Percentiles rank a stretch among this genome's conserved stretches.
Evolutionary conservation across 2,888 invertebrate species (phyloP).

Genomic region (Tanytarsus gracilentus): DNA sequence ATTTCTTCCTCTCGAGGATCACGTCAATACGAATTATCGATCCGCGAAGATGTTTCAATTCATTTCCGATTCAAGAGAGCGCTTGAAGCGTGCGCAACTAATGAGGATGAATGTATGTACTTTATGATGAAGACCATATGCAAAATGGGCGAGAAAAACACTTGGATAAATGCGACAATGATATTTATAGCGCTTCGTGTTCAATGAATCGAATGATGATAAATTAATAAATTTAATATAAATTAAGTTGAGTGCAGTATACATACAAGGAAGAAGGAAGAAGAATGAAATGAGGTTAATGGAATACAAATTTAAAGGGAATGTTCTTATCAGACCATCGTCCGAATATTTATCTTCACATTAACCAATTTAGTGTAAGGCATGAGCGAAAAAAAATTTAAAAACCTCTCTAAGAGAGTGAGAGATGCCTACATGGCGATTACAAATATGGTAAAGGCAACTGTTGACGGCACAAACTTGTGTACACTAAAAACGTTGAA

Average conservation of each 20-base stretch:
- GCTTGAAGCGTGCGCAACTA: too few species aligned
- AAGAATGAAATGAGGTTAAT: too few species aligned
- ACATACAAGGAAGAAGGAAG: too few species aligned
- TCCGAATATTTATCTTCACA: neutral
- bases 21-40: neutral
- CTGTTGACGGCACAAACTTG: slow-evolving; percentile 22
- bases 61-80: slow-evolving; percentile 12
- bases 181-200: too few species aligned
- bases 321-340: slow-evolving; percentile 9
- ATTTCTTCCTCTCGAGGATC: too few species aligned
- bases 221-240: too few species aligned
- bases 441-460: slow-evolving; percentile 19
- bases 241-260: too few species aligned
- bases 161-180: too few species aligned
- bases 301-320: neutral
- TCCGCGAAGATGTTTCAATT: slow-evolving; percentile 4
- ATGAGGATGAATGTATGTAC: too few species aligned
- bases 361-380: neutral
- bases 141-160: too few species aligned
- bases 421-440: slow-evolving; percentile 18
- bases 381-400: neutral
- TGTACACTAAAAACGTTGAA: slow-evolving; percentile 3
- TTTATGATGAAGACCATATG: too few species aligned
- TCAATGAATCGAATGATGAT: too few species aligned
- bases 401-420: neutral